A percentile compares a stretch with the other conserved stretches of the same genome.
phyloP scores from a whole-genome alignment of 2,113 vertebrate genomes.

The Raja brachyura region DNA sequence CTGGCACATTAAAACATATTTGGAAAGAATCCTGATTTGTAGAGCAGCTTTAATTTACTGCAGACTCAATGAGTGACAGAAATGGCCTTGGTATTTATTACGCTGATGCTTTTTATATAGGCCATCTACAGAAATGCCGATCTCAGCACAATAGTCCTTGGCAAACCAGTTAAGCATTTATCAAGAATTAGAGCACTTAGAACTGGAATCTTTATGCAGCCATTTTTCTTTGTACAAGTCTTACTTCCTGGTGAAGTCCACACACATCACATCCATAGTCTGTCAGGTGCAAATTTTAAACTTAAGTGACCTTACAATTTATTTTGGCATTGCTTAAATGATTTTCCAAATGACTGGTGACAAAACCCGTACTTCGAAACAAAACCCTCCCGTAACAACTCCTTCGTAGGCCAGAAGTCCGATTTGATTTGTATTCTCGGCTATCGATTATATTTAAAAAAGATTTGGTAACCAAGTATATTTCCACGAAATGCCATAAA shows the following conservation, averaged over 20 bases:
- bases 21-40: conserved; percentile 14
- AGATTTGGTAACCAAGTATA: neutral
- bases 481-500: neutral
- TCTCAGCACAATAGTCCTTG: neutral
- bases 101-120: neutral
- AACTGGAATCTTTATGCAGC: neutral
- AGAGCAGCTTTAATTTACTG: neutral
- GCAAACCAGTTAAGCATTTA: conserved; percentile 1
- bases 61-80: neutral
- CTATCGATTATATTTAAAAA: neutral
- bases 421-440: neutral
- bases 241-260: neutral
- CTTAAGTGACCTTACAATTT: neutral
- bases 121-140: neutral
- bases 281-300: neutral
- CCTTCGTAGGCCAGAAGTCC: neutral
- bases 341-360: neutral
- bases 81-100: neutral
- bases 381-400: neutral
- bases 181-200: neutral
- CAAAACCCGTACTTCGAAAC: neutral
- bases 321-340: neutral
- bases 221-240: neutral
- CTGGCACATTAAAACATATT: neutral
- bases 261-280: neutral